Evolutionary conservation across 1,140 invertebrate genomes (phyloP), one percentile per base, ranked within the genome.

Genomic region (Pinna nobilis): DNA sequence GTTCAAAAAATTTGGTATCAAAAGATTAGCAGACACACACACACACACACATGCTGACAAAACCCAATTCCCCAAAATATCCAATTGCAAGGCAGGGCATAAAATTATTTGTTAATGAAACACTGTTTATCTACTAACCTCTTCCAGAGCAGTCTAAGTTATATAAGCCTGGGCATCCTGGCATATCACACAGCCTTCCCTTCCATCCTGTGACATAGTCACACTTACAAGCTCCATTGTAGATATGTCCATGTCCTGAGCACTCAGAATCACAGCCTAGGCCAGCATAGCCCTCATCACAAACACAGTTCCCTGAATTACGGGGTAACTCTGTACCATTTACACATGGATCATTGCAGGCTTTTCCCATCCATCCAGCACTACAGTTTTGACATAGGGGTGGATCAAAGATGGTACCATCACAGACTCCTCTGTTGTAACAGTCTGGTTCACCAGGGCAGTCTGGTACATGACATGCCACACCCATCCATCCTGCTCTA

Each of bases 191-290:
- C 20, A 85, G 61, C 7, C 49, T 33, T 47, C 84, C 84, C 55
- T 85, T 85, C 82, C 82, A 85, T 11, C 84, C 84, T 30, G 76
- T 74, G 7, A 55, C 76, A 44, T 83, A 85, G 49, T 83, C 79
- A 76, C 84, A 85, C 4, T 65, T 66, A 74, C 84, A 85, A 39
- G 20, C 53, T 25, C 76, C 77, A 41, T 65, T 77, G 11, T 44
- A 37, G 57, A 85, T 84, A 18, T 41, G 37, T 5, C 83, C 83
- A 74, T 85, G 77, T 61, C 74, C 82, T 13, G 82, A 82, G 57
- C 83, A 85, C 68, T 85, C 83, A 0, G 82, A 83, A 64, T 85
- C 74, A 63, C 83, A 85, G 0, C 82, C 83, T n/a, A 82, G 79
- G 1, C 83, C 84, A 13, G 78, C 76, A 82, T 79, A 85, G 18